Percentiles rank a stretch among this genome's conserved stretches.
phyloP scores from a whole-genome alignment of 2,797 vertebrate species.

The Chelmon rostratus region DNA sequence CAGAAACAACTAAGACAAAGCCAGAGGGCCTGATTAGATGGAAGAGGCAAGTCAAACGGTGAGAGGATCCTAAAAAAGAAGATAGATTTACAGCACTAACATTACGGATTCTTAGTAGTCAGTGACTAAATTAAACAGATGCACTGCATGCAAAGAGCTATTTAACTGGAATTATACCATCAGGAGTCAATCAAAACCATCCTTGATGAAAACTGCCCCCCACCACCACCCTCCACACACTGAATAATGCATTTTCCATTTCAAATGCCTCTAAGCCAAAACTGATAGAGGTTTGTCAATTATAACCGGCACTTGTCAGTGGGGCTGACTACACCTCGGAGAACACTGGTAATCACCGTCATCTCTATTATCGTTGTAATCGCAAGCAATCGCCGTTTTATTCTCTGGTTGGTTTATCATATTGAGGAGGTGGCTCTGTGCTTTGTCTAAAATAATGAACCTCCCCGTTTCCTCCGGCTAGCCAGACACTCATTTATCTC shows the following conservation, averaged over 20 bases:
- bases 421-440: slow-evolving; percentile 60
- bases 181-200: slow-evolving; percentile 45
- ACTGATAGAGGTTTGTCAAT: slow-evolving; percentile 59
- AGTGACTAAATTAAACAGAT: slow-evolving; percentile 14
- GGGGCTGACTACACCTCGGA: slow-evolving; percentile 58
- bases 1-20: slow-evolving; percentile 32
- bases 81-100: background rate
- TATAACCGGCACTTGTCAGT: slow-evolving; percentile 45
- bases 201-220: slow-evolving; percentile 22
- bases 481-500: slow-evolving; percentile 82
- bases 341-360: slow-evolving; percentile 61
- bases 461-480: slow-evolving; percentile 74
- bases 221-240: background rate
- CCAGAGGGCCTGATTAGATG: background rate
- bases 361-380: slow-evolving; percentile 71
- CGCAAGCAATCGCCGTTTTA: slow-evolving; percentile 62
- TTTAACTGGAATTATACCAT: slow-evolving; percentile 23
- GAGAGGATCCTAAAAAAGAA: background rate
- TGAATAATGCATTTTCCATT: slow-evolving; percentile 67
- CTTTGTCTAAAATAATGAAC: slow-evolving; percentile 86
- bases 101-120: background rate
- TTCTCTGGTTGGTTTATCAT: slow-evolving; percentile 66
- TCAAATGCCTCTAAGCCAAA: slow-evolving; percentile 51
- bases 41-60: background rate
- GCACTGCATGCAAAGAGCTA: background rate